Percentiles rank a stretch among this genome's conserved stretches.
phyloP scores from a whole-genome alignment of 2,888 invertebrate genomes.

The Meta bourneti region DNA sequence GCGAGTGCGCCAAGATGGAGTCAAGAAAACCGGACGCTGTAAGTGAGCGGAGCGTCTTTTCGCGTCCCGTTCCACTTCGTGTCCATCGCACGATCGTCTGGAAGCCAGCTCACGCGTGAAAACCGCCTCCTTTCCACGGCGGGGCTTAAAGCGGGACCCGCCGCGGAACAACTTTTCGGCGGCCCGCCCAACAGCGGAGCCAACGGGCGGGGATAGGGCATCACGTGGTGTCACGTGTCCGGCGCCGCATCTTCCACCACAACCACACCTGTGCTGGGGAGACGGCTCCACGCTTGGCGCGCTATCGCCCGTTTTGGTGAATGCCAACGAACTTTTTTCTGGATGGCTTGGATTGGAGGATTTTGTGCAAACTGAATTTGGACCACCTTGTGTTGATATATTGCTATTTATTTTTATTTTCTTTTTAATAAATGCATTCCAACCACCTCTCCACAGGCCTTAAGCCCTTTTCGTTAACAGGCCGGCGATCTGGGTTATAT shows the following conservation, averaged over 20 bases:
- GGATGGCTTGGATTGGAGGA: background rate
- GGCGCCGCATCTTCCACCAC: slow-evolving; percentile 73
- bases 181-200: slow-evolving; percentile 58
- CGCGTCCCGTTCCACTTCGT: background rate
- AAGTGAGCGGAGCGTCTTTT: background rate
- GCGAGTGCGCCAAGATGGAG: background rate
- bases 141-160: slow-evolving; percentile 51
- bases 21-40: background rate
- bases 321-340: background rate
- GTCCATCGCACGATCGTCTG: background rate
- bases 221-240: slow-evolving; percentile 73
- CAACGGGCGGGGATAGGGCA: slow-evolving; percentile 53
- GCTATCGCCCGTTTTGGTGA: slow-evolving; percentile 31
- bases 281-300: slow-evolving; percentile 27
- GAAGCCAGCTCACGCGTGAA: slow-evolving; percentile 61
- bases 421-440: no score
- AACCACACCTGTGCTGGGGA: slow-evolving; percentile 67
- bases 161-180: slow-evolving; percentile 62
- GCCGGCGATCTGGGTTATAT: no score
- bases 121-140: slow-evolving; percentile 70
- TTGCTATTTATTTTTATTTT: background rate
- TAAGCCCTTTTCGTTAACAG: no score
- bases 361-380: background rate
- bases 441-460: no score
- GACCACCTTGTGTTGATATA: background rate